phyloP scores from a whole-genome alignment of 2,113 vertebrate genomes.

The Otis tarda region DNA sequence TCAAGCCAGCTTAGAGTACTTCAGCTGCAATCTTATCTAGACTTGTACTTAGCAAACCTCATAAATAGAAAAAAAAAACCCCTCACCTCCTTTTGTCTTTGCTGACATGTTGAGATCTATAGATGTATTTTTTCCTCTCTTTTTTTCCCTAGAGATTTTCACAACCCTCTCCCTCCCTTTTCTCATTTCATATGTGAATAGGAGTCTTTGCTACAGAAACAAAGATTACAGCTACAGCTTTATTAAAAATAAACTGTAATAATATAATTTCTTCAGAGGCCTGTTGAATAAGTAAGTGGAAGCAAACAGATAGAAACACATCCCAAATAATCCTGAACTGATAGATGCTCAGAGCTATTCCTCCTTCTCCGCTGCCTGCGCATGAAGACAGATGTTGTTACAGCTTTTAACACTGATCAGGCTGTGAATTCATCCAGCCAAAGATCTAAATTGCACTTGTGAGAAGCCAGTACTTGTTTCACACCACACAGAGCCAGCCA shows the following conservation, averaged over 20 bases:
- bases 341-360: neutral
- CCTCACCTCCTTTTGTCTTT: neutral
- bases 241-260: neutral
- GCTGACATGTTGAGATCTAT: neutral
- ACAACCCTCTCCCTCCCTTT: neutral
- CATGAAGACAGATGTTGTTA: neutral
- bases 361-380: neutral
- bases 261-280: neutral
- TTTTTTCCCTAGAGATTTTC: neutral
- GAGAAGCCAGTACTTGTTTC: neutral
- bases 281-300: neutral
- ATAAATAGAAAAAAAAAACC: neutral
- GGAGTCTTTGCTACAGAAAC: neutral
- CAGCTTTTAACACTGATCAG: neutral
- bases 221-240: neutral
- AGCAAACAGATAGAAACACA: neutral
- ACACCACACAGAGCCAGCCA: neutral
- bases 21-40: neutral
- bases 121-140: neutral
- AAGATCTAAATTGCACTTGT: neutral
- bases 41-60: neutral
- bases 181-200: neutral
- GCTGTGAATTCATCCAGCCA: neutral
- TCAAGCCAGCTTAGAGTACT: neutral
- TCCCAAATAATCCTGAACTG: neutral